Base-by-base conservation (phyloP, 1,140 invertebrate genomes). In the Colletes gigas region DNA sequence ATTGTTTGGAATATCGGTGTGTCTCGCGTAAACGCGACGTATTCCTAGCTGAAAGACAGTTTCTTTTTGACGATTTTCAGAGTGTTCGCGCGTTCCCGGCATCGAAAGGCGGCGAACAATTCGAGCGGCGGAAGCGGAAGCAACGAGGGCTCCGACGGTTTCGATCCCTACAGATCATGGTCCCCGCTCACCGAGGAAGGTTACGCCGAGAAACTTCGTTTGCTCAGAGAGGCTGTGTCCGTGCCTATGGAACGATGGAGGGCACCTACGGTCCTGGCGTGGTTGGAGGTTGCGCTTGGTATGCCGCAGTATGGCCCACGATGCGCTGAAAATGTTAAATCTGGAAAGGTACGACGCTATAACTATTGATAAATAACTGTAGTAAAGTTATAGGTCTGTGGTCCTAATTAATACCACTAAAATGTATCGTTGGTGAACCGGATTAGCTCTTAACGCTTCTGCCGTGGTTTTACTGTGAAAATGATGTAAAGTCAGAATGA, bases 291-390 rank as follows among this genome's bases (percentile, higher is more conserved):
- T 21, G 97, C 97, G 0, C 94, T 99, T 5, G 98, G 97, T 21
- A 98, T 99, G 98, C 97, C 98, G 0, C 97, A 98, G 87, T 98
- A 98, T 88, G 97, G 97, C 3, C 95, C 96, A 14, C 94, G 96
- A 73, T 98, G 98, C 91, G 97, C 97, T 21, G 97, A 98, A 90
- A 98, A 99, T 92, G 96, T 99, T 65, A 98, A 98, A 91, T 98
- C 98, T 91, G 98, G 98, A 86, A 98, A 98, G 95, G 98, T 97
- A 91, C 8, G 44, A 9, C 30, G 50, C 50, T 9, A 12, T n/a
- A 50, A 50, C 50, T 50, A 10, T 50, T 10, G 8, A 44, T 44
- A 30, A 44, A 4, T 4, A 44, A 44, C 44, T 9, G 1, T 9
- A 15, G 39, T 19, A 57, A n/a, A 30, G 2, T 30, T 30, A 30